Evolutionary conservation across 2,113 vertebrate species (phyloP).

Genomic region (Melanerpes aurifrons): DNA sequence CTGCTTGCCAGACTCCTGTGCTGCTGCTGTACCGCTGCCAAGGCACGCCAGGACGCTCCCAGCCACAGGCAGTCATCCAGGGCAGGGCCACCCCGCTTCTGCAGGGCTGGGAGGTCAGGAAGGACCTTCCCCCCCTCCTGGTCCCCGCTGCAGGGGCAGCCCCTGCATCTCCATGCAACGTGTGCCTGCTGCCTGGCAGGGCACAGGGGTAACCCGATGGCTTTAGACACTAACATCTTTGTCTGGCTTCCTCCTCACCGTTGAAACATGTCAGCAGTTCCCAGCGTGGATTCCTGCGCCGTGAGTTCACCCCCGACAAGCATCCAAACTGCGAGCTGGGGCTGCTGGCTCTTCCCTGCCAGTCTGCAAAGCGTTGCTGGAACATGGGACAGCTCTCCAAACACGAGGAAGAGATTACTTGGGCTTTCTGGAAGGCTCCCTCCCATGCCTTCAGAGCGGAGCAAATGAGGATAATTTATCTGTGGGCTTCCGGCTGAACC

Average conservation of each 20-base stretch:
- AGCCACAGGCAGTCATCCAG: background rate
- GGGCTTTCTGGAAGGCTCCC: constrained; percentile 59
- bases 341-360: constrained; percentile 36
- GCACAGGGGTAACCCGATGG: accelerated
- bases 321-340: constrained; percentile 25
- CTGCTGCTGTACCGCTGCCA: background rate
- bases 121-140: background rate
- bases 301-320: constrained; percentile 37
- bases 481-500: constrained; percentile 10
- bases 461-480: constrained; percentile 61
- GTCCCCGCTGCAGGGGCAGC: accelerated
- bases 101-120: background rate
- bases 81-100: background rate
- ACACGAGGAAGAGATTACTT: constrained; percentile 48
- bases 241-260: background rate
- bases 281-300: constrained; percentile 17
- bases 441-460: background rate
- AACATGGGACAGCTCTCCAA: background rate
- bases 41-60: background rate
- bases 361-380: constrained; percentile 27
- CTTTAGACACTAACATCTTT: constrained; percentile 5
- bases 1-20: background rate
- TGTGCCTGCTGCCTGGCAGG: accelerated
- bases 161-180: background rate
- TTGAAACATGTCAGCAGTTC: constrained; percentile 61